A percentile compares a stretch with the other conserved stretches of the same genome.
Evolutionary conservation across 2,113 vertebrate genomes (phyloP).

Genomic region (Numenius arquata): DNA sequence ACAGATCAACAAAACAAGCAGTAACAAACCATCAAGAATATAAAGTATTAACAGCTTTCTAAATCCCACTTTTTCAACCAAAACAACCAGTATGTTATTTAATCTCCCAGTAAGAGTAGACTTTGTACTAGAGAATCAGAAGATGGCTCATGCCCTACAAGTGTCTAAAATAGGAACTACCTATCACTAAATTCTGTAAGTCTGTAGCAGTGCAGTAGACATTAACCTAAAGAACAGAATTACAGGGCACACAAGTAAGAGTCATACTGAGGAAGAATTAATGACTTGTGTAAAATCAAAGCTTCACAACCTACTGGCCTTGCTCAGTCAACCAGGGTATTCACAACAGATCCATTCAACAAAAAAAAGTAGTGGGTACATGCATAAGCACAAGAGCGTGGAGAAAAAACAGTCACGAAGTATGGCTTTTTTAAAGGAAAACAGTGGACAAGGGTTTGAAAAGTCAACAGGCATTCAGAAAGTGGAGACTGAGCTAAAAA

Average conservation of each 20-base stretch:
- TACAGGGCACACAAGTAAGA: background rate
- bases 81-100: background rate
- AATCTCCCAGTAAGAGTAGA: background rate
- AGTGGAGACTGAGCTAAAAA: background rate
- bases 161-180: background rate
- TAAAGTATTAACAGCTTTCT: background rate
- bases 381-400: background rate
- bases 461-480: background rate
- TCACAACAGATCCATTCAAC: fast-evolving
- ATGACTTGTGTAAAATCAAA: background rate
- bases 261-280: background rate
- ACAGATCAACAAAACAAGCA: background rate
- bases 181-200: background rate
- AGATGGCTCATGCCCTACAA: background rate
- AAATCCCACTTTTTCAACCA: background rate
- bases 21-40: background rate
- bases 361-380: background rate
- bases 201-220: background rate
- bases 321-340: background rate
- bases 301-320: background rate
- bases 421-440: background rate
- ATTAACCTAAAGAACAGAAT: background rate
- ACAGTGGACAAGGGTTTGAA: background rate
- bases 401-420: background rate
- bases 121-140: background rate